phyloP scores from a whole-genome alignment of 2,888 invertebrate genomes.

The Belgica antarctica region DNA sequence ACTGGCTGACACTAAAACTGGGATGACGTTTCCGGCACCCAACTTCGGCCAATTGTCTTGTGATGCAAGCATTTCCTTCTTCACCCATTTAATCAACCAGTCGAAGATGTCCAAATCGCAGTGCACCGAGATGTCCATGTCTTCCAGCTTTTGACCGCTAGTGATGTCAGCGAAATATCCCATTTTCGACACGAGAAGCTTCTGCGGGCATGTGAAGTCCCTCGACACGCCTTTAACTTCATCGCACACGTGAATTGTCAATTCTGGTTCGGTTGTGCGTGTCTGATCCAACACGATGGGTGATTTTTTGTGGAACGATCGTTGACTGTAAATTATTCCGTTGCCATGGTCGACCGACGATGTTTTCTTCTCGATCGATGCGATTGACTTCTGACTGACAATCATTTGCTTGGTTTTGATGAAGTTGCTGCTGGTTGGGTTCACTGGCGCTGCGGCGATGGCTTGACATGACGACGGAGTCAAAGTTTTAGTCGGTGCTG shows the following conservation, averaged over 20 bases:
- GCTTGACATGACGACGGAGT: not conserved
- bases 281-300: slow-evolving; percentile 33
- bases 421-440: slow-evolving; percentile 5
- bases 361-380: slow-evolving; percentile 1
- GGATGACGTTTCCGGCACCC: slow-evolving; percentile 83
- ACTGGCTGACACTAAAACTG: slow-evolving; percentile 89
- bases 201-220: slow-evolving; percentile 86
- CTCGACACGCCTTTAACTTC: slow-evolving; percentile 86
- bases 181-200: slow-evolving; percentile 85
- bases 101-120: slow-evolving; percentile 95
- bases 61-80: slow-evolving; percentile 63
- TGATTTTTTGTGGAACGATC: slow-evolving; percentile 22
- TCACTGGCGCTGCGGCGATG: not conserved
- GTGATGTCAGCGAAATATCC: slow-evolving; percentile 91
- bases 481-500: slow-evolving; percentile 46
- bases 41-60: slow-evolving; percentile 68
- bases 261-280: slow-evolving; percentile 64
- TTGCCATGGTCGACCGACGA: slow-evolving; percentile 16
- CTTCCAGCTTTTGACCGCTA: slow-evolving; percentile 75
- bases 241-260: slow-evolving; percentile 93
- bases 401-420: slow-evolving; percentile 30
- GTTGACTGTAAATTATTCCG: slow-evolving; percentile 32
- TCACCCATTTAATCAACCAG: slow-evolving; percentile 96
- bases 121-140: slow-evolving; percentile 95
- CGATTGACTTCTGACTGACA: slow-evolving; percentile 18